Evolutionary conservation across 2,888 invertebrate species (phyloP), one percentile per base, ranked within the genome.

Genomic region (Cecidostiba fungosa): DNA sequence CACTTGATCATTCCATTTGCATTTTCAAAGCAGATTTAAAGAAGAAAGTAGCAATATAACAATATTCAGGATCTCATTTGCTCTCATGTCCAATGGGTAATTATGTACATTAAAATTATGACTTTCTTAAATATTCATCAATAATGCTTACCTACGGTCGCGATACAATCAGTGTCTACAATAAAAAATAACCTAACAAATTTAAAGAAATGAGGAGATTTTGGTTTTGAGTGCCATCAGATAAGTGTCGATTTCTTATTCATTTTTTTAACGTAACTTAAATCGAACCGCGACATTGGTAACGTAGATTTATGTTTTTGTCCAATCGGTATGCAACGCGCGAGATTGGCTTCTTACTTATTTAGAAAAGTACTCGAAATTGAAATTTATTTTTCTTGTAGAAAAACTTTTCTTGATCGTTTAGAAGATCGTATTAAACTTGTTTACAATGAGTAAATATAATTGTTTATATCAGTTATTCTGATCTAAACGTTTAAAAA

Each of bases 1-100:
- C 47, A 76, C 39, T 59, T 79, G 78, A 88, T 89, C 91, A 91
- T 91, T 91, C 91, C 91, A 89, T 88, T 89, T 77, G 89, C 90
- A 90, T 91, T 91, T 90, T 88, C 87, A 88, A 54, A 88, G 87
- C 54, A 32, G 43, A 73, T 59, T 43, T 39, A 74, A 29, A 82
- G 4, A 39, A 23, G 70, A 50, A 73, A 26, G 26, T 43, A 39
- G 76, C 50, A 73, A 36, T 3, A 26, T 54, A 66, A 66, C 14
- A 29, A 62, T 79, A 23, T 8, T 47, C 32, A 72, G 23, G 29
- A 73, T 81, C 47, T 66, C 29, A 79, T 39, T 69, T 80, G 39
- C 39, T 50, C 36, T 12, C 4, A 32, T 23, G 54, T 54, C 2
- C 59, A 39, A 59, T 50, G 54, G n/a, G 32, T 36, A 79, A 32